Evolutionary conservation across 2,797 vertebrate genomes (phyloP).

Genomic region (Anguilla pacifica): DNA sequence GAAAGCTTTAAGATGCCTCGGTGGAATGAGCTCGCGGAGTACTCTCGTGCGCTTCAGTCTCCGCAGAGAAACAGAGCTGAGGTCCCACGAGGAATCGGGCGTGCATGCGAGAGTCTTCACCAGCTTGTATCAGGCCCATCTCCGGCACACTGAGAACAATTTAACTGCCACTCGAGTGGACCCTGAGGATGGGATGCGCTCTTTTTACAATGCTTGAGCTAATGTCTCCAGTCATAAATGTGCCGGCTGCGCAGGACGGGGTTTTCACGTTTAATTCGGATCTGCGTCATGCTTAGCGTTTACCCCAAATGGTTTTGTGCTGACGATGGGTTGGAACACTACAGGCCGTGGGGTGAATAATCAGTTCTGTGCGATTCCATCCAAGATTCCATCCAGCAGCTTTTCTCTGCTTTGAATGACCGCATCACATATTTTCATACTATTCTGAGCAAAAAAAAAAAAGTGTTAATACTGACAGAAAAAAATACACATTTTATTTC

Average conservation of each 20-base stretch:
- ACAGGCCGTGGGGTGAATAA: background rate
- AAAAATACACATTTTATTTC: background rate
- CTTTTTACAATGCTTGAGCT: background rate
- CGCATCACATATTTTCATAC: background rate
- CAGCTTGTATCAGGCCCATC: background rate
- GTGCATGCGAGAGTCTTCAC: background rate
- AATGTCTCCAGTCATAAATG: background rate
- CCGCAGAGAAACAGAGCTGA: background rate
- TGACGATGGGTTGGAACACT: background rate
- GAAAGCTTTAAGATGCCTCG: background rate
- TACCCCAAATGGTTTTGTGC: background rate
- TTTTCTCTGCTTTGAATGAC: background rate
- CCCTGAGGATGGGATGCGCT: background rate
- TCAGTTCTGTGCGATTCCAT: background rate
- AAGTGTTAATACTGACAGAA: background rate
- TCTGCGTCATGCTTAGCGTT: background rate
- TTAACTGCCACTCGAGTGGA: background rate
- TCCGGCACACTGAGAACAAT: background rate
- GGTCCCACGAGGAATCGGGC: background rate
- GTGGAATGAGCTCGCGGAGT: background rate
- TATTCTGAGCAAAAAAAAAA: background rate
- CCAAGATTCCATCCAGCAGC: background rate
- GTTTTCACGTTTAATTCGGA: background rate
- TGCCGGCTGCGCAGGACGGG: background rate
- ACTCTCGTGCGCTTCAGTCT: background rate